Evolutionary conservation across 2,797 vertebrate species (phyloP), one percentile per base, ranked within the genome.

Genomic region (Pangasius sanitwongsei): DNA sequence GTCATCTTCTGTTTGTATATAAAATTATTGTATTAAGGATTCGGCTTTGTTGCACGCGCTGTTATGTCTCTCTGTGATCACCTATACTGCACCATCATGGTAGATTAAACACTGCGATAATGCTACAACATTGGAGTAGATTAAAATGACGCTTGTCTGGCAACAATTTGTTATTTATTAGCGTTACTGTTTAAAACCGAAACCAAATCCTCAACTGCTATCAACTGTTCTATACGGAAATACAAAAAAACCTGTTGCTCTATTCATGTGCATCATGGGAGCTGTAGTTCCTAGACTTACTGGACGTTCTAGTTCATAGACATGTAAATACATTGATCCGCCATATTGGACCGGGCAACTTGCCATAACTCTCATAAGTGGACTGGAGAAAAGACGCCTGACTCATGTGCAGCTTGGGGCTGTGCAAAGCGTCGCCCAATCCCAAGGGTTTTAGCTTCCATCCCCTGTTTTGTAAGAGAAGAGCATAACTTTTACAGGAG

Each of bases 211-310:
- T 0, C 13, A 6, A 31, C 3, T 59, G 1, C 1, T 50, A 65
- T 31, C 4, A 28, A 25, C 15, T 20, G 57, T 34, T 61, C n/a
- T 57, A 57, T 9, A 13, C 48, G 72, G 74, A 88, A 74, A 48
- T 15, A 48, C n/a, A 78, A 50, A 53, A 89, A n/a, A 70, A 86
- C 85, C 78, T 89, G 85, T 87, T 87, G 88, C 69, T 77, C 74
- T 74, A 28, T 16, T 0, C 7, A 11, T 6, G 16, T 82, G 87
- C 34, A 34, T 91, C 37, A 4, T 92, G 93, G 93, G 93, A 91
- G 69, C 48, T 93, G 92, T 92, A 90, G 91, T 93, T 89, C 16
- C 34, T 37, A 34, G 20, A 61, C 57, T 28, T 9, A 48, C 44
- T 48, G 44, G 44, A 48, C 8, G 44, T 48, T 48, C 44, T 48